Evolutionary conservation across 1,140 invertebrate genomes (phyloP), one percentile per base, ranked within the genome.

Genomic region (Achatina immaculata): DNA sequence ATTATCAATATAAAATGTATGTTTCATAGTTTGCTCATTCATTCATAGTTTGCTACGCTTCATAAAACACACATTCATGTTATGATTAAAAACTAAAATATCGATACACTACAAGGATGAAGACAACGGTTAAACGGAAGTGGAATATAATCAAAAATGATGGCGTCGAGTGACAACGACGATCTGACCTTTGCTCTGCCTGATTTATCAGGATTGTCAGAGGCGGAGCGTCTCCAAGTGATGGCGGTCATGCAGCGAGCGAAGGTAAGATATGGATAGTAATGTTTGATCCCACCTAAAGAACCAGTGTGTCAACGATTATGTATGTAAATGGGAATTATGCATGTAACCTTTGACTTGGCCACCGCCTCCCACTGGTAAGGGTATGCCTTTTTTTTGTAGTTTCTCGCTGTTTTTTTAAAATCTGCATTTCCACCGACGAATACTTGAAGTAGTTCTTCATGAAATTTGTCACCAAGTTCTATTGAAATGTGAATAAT

Each of bases 221-320:
- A 89, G 76, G 83, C 86, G 24, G 89, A 90, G 83, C 76, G 84
- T 65, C 74, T 86, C 38, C 87, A 90, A 81, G 85, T 90, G 19
- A 86, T 88, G 42, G 88, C 87, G 66, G 89, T 89, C 1, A 88
- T 89, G 87, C 85, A 88, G 71, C 55, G 87, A 69, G 88, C 88
- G 24, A 86, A 89, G 85, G 88, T 90, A 74, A 69, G 80, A 69
- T 72, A 58, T 42, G 75, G 55, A 34, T 28, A 7, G 51, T 9
- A 51, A 36, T 74, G 4, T 31, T 28, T 31, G 1, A 14, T 28
- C 43, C 31, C 31, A 48, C 21, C 28, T 45, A 74, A 6, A 3
- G 11, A n/a, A 43, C 24, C 19, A 4, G 7, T 4, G n/a, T 31
- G 42, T 14, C 48, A 31, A 31, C 72, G 48, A 55, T 31, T 36